Evolutionary conservation across 1,140 invertebrate genomes (phyloP).

Genomic region (Drosophila rhopaloa): DNA sequence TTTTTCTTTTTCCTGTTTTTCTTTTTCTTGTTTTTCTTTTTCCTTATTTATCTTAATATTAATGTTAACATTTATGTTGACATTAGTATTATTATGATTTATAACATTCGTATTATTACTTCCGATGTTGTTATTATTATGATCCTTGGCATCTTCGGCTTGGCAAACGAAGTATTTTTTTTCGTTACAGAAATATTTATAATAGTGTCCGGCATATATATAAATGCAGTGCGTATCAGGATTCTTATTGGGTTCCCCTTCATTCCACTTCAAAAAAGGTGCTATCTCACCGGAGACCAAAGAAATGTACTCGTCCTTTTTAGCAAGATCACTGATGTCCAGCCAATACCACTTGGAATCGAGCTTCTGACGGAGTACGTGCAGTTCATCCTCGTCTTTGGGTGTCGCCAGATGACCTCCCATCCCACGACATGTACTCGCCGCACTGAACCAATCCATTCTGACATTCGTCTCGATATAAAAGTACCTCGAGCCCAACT

Average conservation of each 20-base stretch:
- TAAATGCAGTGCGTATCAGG: background rate
- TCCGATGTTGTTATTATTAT: too few species aligned
- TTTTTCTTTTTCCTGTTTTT: background rate
- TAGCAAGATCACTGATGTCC: background rate
- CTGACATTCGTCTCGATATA: background rate
- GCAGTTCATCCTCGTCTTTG: background rate
- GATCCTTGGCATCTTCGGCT: background rate
- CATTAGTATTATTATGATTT: too few species aligned
- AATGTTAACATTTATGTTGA: too few species aligned
- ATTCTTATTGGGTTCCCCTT: background rate
- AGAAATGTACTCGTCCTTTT: background rate
- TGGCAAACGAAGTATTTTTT: background rate
- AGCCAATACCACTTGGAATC: background rate
- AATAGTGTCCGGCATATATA: background rate
- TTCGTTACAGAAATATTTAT: background rate
- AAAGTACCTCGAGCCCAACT: background rate
- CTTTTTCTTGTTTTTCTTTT: too few species aligned
- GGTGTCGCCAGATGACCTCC: background rate
- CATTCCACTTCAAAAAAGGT: background rate
- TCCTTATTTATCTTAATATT: too few species aligned
- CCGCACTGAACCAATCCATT: background rate
- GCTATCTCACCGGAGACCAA: background rate
- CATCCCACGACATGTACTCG: background rate
- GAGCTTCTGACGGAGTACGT: background rate
- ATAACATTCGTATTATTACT: too few species aligned